Percentiles rank a stretch among this genome's conserved stretches.
Conservation (phyloP, 2,113 vertebrate species). For the Cervus canadensis region DNA sequence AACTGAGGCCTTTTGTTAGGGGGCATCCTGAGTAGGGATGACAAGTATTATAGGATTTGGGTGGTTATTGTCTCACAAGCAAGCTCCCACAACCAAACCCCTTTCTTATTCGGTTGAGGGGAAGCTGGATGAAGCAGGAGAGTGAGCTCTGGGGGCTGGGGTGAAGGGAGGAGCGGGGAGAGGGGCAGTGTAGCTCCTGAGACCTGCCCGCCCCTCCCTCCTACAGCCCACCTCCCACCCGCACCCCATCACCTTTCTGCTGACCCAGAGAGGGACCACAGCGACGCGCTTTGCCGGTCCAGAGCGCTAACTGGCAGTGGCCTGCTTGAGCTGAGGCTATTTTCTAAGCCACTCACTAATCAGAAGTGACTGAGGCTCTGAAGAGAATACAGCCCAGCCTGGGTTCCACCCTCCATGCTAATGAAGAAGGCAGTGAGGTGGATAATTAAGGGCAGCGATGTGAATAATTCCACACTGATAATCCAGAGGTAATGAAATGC, state of each 20-base stretch:
- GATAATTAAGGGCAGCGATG: slow-evolving; percentile 71
- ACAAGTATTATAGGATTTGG: neutral
- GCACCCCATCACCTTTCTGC: neutral
- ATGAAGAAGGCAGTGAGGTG: slow-evolving; percentile 66
- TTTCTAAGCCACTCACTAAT: slow-evolving; percentile 61
- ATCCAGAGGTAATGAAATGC: slow-evolving; percentile 69
- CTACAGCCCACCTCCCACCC: neutral
- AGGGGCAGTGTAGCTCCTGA: neutral
- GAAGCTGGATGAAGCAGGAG: neutral
- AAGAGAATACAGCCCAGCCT: slow-evolving; percentile 31
- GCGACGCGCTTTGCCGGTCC: neutral
- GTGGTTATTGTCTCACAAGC: neutral
- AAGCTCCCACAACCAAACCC: neutral
- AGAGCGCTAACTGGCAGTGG: slow-evolving; percentile 26
- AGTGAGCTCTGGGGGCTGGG: neutral
- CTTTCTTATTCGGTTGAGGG: neutral
- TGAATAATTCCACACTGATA: slow-evolving; percentile 71
- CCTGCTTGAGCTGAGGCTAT: slow-evolving; percentile 28
- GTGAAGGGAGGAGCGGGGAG: neutral
- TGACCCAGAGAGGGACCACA: slow-evolving; percentile 55
- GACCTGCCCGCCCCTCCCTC: neutral
- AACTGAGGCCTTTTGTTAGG: slow-evolving; percentile 38
- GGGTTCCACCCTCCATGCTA: slow-evolving; percentile 61
- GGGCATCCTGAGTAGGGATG: neutral
- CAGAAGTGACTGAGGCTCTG: slow-evolving; percentile 63